phyloP scores from a whole-genome alignment of 2,888 invertebrate species.

The Leucania comma region DNA sequence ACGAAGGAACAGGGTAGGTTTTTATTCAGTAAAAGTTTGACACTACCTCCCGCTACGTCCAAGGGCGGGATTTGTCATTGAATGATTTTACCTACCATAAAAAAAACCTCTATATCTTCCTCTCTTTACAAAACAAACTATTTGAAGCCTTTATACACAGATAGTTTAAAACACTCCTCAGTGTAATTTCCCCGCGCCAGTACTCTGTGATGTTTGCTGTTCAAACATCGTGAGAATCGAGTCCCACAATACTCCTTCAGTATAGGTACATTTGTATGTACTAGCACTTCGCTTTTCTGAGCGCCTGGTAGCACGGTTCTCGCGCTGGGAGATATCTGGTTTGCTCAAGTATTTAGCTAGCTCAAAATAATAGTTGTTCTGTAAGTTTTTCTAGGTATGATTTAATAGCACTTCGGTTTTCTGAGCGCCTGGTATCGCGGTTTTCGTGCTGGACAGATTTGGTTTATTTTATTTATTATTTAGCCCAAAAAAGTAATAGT shows the following conservation, averaged over 20 bases:
- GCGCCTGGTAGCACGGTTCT: constrained; percentile 35
- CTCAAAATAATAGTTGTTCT: constrained; percentile 47
- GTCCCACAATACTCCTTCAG: constrained; percentile 60
- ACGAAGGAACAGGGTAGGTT: no score
- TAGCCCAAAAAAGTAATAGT: no score
- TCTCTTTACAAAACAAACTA: constrained; percentile 17
- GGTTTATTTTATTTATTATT: no score
- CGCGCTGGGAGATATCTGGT: constrained; percentile 1
- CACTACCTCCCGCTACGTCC: no score
- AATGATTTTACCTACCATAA: no score
- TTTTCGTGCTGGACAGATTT: constrained; percentile 10
- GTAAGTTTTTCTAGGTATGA: constrained; percentile 9
- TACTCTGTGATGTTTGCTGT: constrained; percentile 68
- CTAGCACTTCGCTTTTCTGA: constrained; percentile 39
- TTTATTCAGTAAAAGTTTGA: no score
- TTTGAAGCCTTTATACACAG: constrained; percentile 9
- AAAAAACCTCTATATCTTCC: not conserved
- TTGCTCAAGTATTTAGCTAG: constrained; percentile 23
- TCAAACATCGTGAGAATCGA: constrained; percentile 67
- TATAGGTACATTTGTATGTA: constrained; percentile 19
- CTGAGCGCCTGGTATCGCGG: constrained; percentile 28
- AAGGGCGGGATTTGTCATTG: no score
- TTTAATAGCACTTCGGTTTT: constrained; percentile 40
- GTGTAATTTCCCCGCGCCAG: constrained; percentile 34
- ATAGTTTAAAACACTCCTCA: constrained; percentile 20